Base-by-base conservation (phyloP, 2,888 invertebrate species). In the Chaetogeoica ovagalla region DNA sequence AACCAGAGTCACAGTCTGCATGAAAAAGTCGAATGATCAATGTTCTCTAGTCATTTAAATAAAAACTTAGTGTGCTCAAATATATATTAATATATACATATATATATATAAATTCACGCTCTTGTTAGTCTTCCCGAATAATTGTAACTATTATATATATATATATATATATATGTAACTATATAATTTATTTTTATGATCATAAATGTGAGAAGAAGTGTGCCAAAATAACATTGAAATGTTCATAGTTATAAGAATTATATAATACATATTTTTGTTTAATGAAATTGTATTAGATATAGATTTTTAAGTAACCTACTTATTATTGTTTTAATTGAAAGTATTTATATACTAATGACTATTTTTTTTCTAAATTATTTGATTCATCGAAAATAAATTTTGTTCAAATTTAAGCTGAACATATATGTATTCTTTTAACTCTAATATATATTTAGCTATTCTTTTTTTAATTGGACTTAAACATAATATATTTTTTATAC, bases 111-210 rank as follows among this genome's bases (percentile, higher is more conserved):
- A 39, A 65, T 1, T 65, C 17, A 66, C 43, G 39, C 43, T 77
- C 37, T 77, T 60, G 60, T 60, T 77, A 77, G 77, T 77, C 77
- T 77, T 77, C 77, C 77, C 21, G 11, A 69, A 62, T 52, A 7
- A 69, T 62, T 68, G n/a, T 23, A 69, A 60, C 17, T 69, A 62
- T 52, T 69, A 37, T 77, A 30, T 30, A 30, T 69, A 37, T 77
- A n/a, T n/a, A n/a, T n/a, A n/a, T n/a, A n/a, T n/a, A n/a, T n/a
- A n/a, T n/a, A n/a, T n/a, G n/a, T n/a, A n/a, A n/a, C n/a, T n/a
- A n/a, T n/a, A 62, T 62, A 77, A 77, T 77, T 60, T 77, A 77
- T 77, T 77, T 77, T 77, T 70, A 68, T 75, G 21, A 60, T 60
- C 8, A 7, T 71, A 43, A 66, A 66, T 57, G 66, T 75, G 75